Percentiles rank a stretch among this genome's conserved stretches.
phyloP scores from a whole-genome alignment of 2,113 vertebrate genomes.

The Vanacampus margaritifer region DNA sequence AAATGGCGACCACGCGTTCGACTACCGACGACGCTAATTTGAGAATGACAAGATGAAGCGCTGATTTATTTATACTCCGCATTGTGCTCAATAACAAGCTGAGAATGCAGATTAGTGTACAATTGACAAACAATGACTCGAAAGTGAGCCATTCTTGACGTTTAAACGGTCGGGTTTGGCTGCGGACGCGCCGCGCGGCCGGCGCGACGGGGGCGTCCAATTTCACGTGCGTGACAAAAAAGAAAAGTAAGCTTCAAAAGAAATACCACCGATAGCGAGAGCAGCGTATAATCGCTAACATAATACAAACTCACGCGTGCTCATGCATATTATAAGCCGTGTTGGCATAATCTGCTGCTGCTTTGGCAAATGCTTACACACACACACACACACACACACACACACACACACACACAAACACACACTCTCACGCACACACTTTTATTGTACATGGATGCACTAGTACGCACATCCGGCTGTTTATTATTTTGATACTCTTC shows the following conservation, averaged over 20 bases:
- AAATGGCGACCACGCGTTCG: not conserved
- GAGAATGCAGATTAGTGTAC: slow-evolving; percentile 22
- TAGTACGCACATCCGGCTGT: slow-evolving; percentile 16
- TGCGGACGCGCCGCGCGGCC: slow-evolving; percentile 21
- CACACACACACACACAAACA: too few species aligned
- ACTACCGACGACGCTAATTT: not conserved
- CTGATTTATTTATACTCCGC: not conserved
- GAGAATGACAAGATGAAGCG: too few species aligned
- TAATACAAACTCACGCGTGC: slow-evolving; percentile 51
- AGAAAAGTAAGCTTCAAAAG: slow-evolving; percentile 60
- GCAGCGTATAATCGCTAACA: slow-evolving; percentile 52
- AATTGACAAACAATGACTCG: slow-evolving; percentile 34
- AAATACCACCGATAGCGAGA: slow-evolving; percentile 49
- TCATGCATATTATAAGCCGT: slow-evolving; percentile 34
- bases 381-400: not conserved
- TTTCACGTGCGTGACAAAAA: slow-evolving; percentile 43
- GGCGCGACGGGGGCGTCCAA: slow-evolving; percentile 44
- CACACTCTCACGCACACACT: slow-evolving; percentile 1
- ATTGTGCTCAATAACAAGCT: not conserved
- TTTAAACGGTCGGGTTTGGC: slow-evolving; percentile 33
- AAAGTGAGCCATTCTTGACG: not conserved
- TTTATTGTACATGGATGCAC: slow-evolving; percentile 16
- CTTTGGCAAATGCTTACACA: slow-evolving; percentile 30
- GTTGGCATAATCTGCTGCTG: slow-evolving; percentile 51
- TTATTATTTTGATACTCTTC: slow-evolving; percentile 46